Percentiles rank a stretch among this genome's conserved stretches.
These are phyloP conservation scores for Chrysopilus asiliformis DNA, from an alignment of 2,888 invertebrate genomes.

Conservation along the genomic window DNA sequence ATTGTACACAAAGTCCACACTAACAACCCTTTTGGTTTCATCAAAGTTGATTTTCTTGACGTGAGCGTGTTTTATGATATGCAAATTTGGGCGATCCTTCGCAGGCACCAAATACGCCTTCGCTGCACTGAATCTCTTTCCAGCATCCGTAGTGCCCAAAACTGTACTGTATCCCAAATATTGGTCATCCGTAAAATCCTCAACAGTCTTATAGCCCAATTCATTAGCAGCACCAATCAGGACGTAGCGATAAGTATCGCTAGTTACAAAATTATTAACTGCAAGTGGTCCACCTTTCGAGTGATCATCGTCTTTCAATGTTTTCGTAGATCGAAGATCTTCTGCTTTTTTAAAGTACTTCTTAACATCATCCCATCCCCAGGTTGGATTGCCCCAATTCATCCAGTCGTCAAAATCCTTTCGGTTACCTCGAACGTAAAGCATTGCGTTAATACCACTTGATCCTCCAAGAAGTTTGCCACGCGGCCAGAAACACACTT, in stretches of 20 bases:
- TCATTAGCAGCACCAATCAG: slow-evolving; percentile 37
- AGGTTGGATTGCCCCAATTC: slow-evolving; percentile 66
- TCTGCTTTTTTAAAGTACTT: slow-evolving; percentile 80
- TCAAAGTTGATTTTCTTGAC: slow-evolving; percentile 43
- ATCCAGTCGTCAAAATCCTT: slow-evolving; percentile 84
- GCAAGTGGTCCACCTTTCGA: slow-evolving; percentile 66
- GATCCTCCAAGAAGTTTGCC: slow-evolving; percentile 84
- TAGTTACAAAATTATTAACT: slow-evolving; percentile 72
- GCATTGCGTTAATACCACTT: slow-evolving; percentile 82
- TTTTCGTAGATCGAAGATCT: slow-evolving; percentile 73
- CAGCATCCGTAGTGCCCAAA: slow-evolving; percentile 42
- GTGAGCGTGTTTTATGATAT: slow-evolving; percentile 42
- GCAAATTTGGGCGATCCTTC: slow-evolving; percentile 42
- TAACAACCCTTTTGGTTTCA: slow-evolving; percentile 32
- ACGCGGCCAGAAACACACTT: slow-evolving; percentile 81
- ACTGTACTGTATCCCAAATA: slow-evolving; percentile 40
- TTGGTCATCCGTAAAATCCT: slow-evolving; percentile 30
- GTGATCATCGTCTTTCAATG: slow-evolving; percentile 62
- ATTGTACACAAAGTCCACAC: slow-evolving; percentile 33
- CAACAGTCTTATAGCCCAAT: slow-evolving; percentile 32
- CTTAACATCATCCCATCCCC: slow-evolving; percentile 70
- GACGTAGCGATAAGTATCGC: no score
- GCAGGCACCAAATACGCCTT: slow-evolving; percentile 57
- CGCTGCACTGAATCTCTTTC: slow-evolving; percentile 58
- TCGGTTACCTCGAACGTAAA: slow-evolving; percentile 78